Base-by-base conservation (phyloP, 2,888 invertebrate species). In the Limnephilus lunatus region DNA sequence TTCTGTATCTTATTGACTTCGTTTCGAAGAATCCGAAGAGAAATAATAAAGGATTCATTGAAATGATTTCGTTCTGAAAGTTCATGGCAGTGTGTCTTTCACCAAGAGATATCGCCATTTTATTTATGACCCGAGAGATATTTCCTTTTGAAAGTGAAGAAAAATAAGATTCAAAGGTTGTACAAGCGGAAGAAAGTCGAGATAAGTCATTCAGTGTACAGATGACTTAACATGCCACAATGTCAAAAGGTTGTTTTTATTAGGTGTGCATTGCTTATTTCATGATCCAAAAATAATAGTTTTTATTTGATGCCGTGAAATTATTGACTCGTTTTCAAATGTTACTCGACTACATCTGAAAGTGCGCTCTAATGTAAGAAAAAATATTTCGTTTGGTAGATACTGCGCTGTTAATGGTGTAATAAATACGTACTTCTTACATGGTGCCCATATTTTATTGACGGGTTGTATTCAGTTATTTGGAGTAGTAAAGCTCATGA, bases 121-220 rank as follows among this genome's bases (percentile, higher is more conserved):
- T 85, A 86, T 86, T 86, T 86, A 86, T 86, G 48, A 48, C 25
- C 32, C 9, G 15, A 86, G 86, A 86, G 30, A 86, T 86, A 86
- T 86, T 48, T 48, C 31, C 44, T 86, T 86, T 30, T 86, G 48
- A 86, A 86, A 86, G 19, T 25, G 86, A n/a, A 30, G 86, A 31
- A 86, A 86, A 48, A 86, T 86, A 44, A n/a, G 86, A 48, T 86
- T 48, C 44, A 30, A 31, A 48, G 48, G 53, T 86, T 25, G 44
- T 48, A 86, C 86, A 86, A 86, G 86, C 86, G 86, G 86, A 86
- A 86, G 48, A 86, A 48, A 86, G 25, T 85, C 25, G 25, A 85
- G 85, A 85, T 85, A 35, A 85, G 35, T 32, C 32, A 68, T 68
- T 68, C 53, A 68, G 25, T 68, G 25, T 19, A 68, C 53, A 68